These are phyloP conservation scores for Lepus americanus DNA, from an alignment of 2,113 vertebrate species.

Conservation along the genomic window DNA sequence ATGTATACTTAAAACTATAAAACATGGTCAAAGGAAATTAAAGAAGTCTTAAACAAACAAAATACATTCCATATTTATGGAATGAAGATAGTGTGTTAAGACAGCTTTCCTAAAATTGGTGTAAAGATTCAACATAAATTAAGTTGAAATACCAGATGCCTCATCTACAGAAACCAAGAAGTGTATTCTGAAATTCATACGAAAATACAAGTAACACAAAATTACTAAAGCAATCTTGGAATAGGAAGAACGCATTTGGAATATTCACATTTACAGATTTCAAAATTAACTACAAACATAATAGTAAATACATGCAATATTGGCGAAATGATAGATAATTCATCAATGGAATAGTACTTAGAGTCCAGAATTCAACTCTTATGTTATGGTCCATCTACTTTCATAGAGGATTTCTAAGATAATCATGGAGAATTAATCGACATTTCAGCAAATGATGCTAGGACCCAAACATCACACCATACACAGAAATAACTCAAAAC, in stretches of 20 bases:
- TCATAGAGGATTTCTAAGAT: background rate
- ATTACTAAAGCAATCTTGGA: background rate
- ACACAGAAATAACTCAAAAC: constrained; percentile 5
- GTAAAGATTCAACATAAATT: background rate
- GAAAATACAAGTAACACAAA: background rate
- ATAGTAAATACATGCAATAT: background rate
- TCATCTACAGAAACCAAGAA: background rate
- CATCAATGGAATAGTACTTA: background rate
- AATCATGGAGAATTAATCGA: background rate
- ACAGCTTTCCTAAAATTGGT: background rate
- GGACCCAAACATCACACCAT: background rate
- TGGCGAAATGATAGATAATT: background rate
- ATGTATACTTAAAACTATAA: background rate
- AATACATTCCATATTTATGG: background rate
- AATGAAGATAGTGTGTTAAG: background rate
- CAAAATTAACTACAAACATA: background rate
- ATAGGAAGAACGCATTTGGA: background rate
- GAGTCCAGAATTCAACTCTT: background rate
- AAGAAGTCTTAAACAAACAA: background rate
- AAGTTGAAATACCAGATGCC: background rate
- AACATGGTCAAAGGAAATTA: background rate
- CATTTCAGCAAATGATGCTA: background rate
- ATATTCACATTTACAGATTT: background rate
- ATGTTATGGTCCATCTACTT: background rate
- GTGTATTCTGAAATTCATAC: background rate